Conservation (phyloP, 2,888 invertebrate genomes). For the Philopedon plagiatum region DNA sequence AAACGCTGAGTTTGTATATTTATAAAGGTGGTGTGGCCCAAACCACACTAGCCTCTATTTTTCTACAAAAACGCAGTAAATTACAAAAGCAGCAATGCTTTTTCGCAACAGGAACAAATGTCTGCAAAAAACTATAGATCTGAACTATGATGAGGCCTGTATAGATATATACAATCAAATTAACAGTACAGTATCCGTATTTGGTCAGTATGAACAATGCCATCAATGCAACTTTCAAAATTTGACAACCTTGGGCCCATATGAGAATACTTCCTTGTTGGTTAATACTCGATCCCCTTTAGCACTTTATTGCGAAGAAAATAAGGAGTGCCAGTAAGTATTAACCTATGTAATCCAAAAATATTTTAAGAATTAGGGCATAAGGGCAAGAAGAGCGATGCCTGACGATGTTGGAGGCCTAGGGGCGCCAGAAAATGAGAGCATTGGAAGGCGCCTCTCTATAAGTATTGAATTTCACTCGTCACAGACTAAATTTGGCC, state of each 20-base stretch:
- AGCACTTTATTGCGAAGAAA: constrained; percentile 58
- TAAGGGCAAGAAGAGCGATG: too few relatives aligned
- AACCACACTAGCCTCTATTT: constrained; percentile 6
- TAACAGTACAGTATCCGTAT: constrained; percentile 58
- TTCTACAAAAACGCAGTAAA: not conserved
- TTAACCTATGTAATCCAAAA: constrained; percentile 1
- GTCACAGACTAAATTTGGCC: too few relatives aligned
- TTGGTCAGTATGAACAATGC: constrained; percentile 67
- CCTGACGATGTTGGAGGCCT: too few relatives aligned
- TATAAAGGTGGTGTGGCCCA: not conserved
- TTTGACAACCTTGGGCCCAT: constrained; percentile 56
- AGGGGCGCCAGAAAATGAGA: too few relatives aligned
- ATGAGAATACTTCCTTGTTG: constrained; percentile 60
- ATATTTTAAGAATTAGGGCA: not conserved
- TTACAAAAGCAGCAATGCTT: constrained; percentile 52
- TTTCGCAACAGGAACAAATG: constrained; percentile 60
- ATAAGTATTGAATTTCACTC: too few relatives aligned
- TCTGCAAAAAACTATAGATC: constrained; percentile 56
- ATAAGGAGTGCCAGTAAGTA: constrained; percentile 61
- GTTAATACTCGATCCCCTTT: constrained; percentile 65
- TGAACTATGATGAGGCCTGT: constrained; percentile 67
- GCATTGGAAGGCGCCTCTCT: too few relatives aligned
- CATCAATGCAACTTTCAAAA: constrained; percentile 65
- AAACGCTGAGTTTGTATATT: not conserved
- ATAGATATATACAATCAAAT: constrained; percentile 64